phyloP scores from a whole-genome alignment of 2,113 vertebrate species.

The Acrocephalus arundinaceus region DNA sequence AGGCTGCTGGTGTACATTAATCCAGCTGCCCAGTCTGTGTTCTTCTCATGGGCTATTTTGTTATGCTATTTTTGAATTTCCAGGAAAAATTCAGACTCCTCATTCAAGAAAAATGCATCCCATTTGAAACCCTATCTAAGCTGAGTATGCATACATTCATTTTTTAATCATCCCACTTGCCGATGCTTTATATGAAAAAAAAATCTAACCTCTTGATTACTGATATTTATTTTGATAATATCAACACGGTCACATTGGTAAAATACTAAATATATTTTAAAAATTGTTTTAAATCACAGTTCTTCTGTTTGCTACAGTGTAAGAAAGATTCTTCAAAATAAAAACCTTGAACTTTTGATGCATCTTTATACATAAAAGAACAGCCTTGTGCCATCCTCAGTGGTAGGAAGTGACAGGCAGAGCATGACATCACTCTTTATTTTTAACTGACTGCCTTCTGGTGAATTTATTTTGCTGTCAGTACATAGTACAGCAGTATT shows the following conservation, averaged over 20 bases:
- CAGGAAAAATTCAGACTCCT: background rate
- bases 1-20: background rate
- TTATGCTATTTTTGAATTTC: background rate
- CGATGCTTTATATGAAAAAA: background rate
- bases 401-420: constrained; percentile 44
- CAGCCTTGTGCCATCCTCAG: constrained; percentile 24
- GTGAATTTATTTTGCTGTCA: constrained; percentile 21
- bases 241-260: background rate
- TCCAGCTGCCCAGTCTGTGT: background rate
- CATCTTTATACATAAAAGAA: background rate
- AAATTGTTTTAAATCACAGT: background rate
- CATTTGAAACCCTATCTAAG: background rate
- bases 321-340: background rate
- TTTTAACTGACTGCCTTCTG: constrained; percentile 42
- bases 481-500: background rate
- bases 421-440: constrained; percentile 55
- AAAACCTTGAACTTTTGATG: background rate
- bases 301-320: background rate
- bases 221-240: background rate
- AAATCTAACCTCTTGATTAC: background rate
- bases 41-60: background rate
- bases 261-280: background rate
- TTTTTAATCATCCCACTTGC: background rate
- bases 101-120: background rate
- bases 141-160: background rate